Evolutionary conservation across 2,797 vertebrate species (phyloP).

Genomic region (Poeciliopsis presidionis): DNA sequence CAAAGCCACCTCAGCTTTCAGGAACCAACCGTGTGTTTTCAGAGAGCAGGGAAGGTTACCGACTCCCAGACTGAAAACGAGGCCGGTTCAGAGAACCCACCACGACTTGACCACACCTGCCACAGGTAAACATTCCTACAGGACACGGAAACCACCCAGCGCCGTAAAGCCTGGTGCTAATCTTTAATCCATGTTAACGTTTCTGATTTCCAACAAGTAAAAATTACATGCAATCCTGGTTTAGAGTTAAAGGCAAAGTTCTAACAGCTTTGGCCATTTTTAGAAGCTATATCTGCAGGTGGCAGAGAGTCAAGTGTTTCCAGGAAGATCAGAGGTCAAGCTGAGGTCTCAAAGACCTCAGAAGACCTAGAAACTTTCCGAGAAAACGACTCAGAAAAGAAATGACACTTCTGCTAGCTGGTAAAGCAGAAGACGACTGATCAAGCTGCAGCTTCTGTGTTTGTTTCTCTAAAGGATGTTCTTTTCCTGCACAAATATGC

Average conservation of each 20-base stretch:
- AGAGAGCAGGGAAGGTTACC: conserved; percentile 63
- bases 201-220: not conserved
- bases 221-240: not conserved
- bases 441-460: not conserved
- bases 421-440: not conserved
- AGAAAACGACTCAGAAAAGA: conserved; percentile 5
- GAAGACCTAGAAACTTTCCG: conserved; percentile 14
- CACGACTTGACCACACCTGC: conserved; percentile 69
- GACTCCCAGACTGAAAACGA: conserved; percentile 54
- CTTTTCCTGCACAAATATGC: not conserved
- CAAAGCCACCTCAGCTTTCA: conserved; percentile 20
- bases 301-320: not conserved
- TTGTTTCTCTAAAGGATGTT: not conserved
- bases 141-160: not conserved
- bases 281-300: not conserved
- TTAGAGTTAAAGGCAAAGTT: not conserved
- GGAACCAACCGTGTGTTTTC: conserved; percentile 5
- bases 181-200: not conserved
- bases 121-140: conserved; percentile 43
- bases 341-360: conserved; percentile 10
- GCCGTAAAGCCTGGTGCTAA: not conserved
- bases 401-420: not conserved
- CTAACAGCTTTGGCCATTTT: not conserved
- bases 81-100: conserved; percentile 67
- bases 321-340: conserved; percentile 7